Base-by-base conservation (phyloP, 53 echinoderm and acorn worm genomes). In the Antedon mediterranea region DNA sequence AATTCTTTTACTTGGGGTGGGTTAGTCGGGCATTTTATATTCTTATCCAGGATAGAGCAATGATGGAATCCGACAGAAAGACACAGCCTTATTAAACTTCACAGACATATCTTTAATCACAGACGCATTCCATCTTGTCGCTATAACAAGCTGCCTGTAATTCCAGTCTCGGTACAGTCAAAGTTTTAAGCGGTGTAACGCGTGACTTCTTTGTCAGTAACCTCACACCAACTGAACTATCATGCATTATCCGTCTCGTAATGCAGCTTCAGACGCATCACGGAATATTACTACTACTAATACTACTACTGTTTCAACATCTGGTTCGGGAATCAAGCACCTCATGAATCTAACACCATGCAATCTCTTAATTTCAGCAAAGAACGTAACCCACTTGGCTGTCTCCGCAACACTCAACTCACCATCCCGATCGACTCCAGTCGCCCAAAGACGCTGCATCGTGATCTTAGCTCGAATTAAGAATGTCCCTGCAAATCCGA, bases 401-500 rank as follows among this genome's bases (percentile, higher is more conserved):
- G 7, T 57, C 20, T 57, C 57, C 2, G 9, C 57, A 57, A 26
- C 9, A 57, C 23, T 23, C 23, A 57, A 37, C 15, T 30, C 78
- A 2, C 78, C 83, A 44, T 83, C 83, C 85, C 85, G 85, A 31
- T 29, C 85, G 0, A 71, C 71, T 71, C 79, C 86, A 6, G 75
- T 8, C 71, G 74, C 28, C 86, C 86, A 86, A 34, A 86, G 82
- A 32, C 78, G 57, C 72, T 86, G 86, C 71, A 86, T 75, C 28
- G 72, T 30, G 30, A 86, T 86, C 78, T 86, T 86, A 0, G 73
- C 86, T 43, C 29, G 26, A 6, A 86, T 81, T 0, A 86, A 71
- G 80, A 86, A 86, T 31, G 86, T 73, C 28, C 77, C 73, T 3
- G 82, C 74, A 78, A 86, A 86, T 43, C 86, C 86, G 31, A 86